Evolutionary conservation across 2,113 vertebrate species (phyloP).

Genomic region (Columbina picui): DNA sequence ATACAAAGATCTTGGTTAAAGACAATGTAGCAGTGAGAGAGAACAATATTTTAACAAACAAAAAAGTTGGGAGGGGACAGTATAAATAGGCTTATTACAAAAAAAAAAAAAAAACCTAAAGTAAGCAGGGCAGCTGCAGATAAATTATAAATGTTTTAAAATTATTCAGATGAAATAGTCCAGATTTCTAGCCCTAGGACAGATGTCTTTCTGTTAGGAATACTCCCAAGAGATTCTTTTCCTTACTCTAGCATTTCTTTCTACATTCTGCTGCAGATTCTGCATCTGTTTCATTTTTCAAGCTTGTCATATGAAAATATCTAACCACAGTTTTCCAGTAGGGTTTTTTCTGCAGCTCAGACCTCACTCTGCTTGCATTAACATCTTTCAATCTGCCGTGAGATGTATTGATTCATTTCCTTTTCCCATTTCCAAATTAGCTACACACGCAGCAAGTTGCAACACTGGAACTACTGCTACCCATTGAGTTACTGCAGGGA

Average conservation of each 20-base stretch:
- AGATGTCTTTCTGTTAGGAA: neutral
- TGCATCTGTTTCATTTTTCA: slow-evolving; percentile 11
- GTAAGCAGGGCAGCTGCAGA: neutral
- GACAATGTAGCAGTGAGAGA: neutral
- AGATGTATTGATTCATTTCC: neutral
- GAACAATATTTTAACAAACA: neutral
- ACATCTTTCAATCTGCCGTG: neutral
- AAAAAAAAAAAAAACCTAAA: too few relatives aligned
- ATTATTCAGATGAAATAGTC: neutral
- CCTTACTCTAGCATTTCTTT: neutral
- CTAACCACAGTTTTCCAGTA: neutral
- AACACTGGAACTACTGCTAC: neutral
- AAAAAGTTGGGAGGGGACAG: neutral
- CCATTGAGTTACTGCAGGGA: neutral
- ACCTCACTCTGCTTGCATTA: neutral
- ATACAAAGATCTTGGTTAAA: neutral
- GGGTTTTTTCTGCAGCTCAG: neutral
- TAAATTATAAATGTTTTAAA: neutral
- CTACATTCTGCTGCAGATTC: neutral
- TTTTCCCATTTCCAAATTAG: neutral
- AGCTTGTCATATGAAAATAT: neutral
- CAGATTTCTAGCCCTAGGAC: neutral
- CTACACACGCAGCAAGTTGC: neutral
- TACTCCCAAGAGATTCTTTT: neutral
- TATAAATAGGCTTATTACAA: neutral